Percentiles rank a stretch among this genome's conserved stretches.
These are phyloP conservation scores for Tachina lurida DNA, from an alignment of 2,888 invertebrate genomes.

Conservation along the genomic window DNA sequence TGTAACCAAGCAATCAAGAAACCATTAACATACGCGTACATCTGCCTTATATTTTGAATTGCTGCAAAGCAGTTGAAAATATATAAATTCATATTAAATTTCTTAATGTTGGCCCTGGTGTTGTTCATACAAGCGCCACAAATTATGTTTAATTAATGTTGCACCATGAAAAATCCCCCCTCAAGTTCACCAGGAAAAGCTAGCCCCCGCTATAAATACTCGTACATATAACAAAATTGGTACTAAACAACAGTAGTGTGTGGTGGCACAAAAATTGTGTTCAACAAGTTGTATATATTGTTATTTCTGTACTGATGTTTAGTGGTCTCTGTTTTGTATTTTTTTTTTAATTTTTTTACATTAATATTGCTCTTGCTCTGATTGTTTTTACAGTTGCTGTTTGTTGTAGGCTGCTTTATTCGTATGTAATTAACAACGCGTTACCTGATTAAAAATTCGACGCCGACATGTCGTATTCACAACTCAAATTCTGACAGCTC, in stretches of 20 bases:
- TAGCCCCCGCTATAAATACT: not conserved
- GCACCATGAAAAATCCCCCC: constrained; percentile 41
- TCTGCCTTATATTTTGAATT: not conserved
- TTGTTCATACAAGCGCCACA: constrained; percentile 67
- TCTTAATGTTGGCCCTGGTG: constrained; percentile 49
- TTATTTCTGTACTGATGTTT: constrained; percentile 36
- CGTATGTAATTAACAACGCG: constrained; percentile 71
- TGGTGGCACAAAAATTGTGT: constrained; percentile 38
- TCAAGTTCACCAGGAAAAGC: not conserved
- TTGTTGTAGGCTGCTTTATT: constrained; percentile 39
- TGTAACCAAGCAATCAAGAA: not conserved
- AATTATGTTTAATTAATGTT: constrained; percentile 71
- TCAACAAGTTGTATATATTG: constrained; percentile 41
- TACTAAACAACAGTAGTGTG: constrained; percentile 40
- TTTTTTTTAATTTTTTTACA: constrained; percentile 23
- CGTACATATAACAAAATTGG: not conserved
- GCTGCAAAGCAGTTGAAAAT: constrained; percentile 35
- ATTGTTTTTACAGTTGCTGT: constrained; percentile 30
- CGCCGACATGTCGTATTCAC: constrained; percentile 74
- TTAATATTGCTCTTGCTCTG: constrained; percentile 31
- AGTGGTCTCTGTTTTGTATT: constrained; percentile 30
- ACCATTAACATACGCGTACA: no score
- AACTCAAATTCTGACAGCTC: constrained; percentile 80
- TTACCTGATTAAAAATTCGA: constrained; percentile 72
- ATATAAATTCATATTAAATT: constrained; percentile 65